Percentiles rank a stretch among this genome's conserved stretches.
Evolutionary conservation across 2,888 invertebrate genomes (phyloP).

Genomic region (Synanthedon formicaeformis): DNA sequence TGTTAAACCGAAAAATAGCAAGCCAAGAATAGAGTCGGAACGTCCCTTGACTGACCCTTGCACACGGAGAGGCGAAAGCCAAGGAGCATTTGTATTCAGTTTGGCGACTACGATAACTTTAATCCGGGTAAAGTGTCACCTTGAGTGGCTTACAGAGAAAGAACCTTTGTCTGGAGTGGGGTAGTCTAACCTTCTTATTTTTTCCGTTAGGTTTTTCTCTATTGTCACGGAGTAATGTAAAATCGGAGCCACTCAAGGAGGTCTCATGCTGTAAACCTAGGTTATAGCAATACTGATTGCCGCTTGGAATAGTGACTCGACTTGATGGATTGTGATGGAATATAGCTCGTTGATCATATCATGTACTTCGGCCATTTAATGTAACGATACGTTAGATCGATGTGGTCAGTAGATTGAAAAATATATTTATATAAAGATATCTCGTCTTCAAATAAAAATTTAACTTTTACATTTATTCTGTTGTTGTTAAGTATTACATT

Average conservation of each 20-base stretch:
- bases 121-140: slow-evolving; percentile 68
- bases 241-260: slow-evolving; percentile 40
- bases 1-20: neutral
- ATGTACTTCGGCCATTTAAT: slow-evolving; percentile 50
- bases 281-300: neutral
- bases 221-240: slow-evolving; percentile 54
- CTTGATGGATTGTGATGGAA: slow-evolving; percentile 64
- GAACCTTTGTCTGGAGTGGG: slow-evolving; percentile 60
- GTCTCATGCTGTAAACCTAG: slow-evolving; percentile 14
- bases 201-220: slow-evolving; percentile 51
- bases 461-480: too few relatives aligned
- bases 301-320: slow-evolving; percentile 1
- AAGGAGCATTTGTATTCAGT: slow-evolving; percentile 63
- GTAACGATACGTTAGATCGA: slow-evolving; percentile 36
- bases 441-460: too few relatives aligned
- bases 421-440: slow-evolving; percentile 14
- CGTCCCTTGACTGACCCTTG: neutral
- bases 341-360: slow-evolving; percentile 52
- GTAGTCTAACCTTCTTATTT: slow-evolving; percentile 57
- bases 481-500: too few relatives aligned
- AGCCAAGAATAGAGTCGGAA: neutral
- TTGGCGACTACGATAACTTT: slow-evolving; percentile 66
- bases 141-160: slow-evolving; percentile 62
- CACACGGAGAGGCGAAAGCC: slow-evolving; percentile 13
- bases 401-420: slow-evolving; percentile 18